A percentile compares a stretch with the other conserved stretches of the same genome.
These are phyloP conservation scores for Marcusenius ussheri DNA, from an alignment of 2,113 vertebrate species.

Conservation along the genomic window DNA sequence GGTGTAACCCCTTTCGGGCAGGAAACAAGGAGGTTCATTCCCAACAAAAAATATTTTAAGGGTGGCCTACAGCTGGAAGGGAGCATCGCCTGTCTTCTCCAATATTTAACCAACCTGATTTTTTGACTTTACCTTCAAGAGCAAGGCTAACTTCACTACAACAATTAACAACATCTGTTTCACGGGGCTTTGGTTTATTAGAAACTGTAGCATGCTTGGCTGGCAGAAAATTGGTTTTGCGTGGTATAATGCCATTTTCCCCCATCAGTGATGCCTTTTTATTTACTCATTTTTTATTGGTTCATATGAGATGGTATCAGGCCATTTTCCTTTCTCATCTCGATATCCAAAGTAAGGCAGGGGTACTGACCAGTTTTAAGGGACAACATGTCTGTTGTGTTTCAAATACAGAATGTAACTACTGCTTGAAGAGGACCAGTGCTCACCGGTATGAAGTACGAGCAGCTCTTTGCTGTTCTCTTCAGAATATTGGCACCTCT, in stretches of 20 bases:
- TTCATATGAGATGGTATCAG: neutral
- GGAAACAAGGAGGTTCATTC: constrained; percentile 42
- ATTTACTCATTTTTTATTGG: constrained; percentile 7
- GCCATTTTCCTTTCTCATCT: neutral
- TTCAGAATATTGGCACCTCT: neutral
- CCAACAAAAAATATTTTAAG: constrained; percentile 22
- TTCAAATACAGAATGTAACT: neutral
- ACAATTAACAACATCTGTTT: rapidly evolving
- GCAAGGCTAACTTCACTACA: neutral
- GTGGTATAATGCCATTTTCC: constrained; percentile 1
- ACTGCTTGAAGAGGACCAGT: neutral
- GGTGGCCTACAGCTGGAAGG: constrained; percentile 5
- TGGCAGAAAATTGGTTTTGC: constrained; percentile 23
- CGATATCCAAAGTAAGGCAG: neutral
- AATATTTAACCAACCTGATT: neutral
- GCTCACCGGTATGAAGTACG: neutral
- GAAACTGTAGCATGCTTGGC: constrained; percentile 10
- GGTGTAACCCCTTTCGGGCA: constrained; percentile 47
- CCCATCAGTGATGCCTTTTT: neutral
- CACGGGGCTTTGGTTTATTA: constrained; percentile 23
- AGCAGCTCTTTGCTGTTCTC: neutral
- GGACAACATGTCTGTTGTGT: neutral
- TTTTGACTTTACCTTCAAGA: neutral
- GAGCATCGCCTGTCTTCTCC: constrained; percentile 19
- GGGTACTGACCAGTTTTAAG: neutral